Conservation (phyloP, 1,140 invertebrate species). For the Euwallacea fornicatus region DNA sequence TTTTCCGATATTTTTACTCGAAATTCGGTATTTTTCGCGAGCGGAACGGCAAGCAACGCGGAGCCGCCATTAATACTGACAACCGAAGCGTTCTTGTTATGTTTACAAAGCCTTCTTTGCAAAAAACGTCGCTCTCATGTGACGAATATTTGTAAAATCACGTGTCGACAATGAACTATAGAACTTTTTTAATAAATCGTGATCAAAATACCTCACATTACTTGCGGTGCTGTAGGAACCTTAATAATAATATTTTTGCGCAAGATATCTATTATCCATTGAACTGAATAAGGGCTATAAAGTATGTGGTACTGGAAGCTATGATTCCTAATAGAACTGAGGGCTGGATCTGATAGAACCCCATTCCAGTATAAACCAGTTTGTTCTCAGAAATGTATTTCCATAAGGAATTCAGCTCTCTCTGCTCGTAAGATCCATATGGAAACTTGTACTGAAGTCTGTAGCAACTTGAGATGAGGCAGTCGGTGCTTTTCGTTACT, state of each 20-base stretch:
- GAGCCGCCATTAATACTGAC: too few species aligned
- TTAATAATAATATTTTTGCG: conserved; percentile 1
- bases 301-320: conserved; percentile 15
- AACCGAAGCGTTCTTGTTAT: too few species aligned
- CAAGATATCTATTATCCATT: not conserved
- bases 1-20: too few species aligned
- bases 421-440: conserved; percentile 12
- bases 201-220: too few species aligned
- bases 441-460: conserved; percentile 12
- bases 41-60: too few species aligned
- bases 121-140: too few species aligned
- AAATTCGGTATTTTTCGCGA: too few species aligned
- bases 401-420: conserved; percentile 7
- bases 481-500: conserved; percentile 9
- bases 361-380: conserved; percentile 13
- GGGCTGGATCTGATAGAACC: conserved; percentile 15
- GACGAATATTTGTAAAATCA: too few species aligned
- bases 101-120: too few species aligned
- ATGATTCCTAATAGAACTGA: conserved; percentile 11
- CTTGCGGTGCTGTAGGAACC: too few species aligned
- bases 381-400: conserved; percentile 15
- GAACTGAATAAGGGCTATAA: conserved; percentile 27
- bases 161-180: too few species aligned
- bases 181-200: too few species aligned
- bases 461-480: conserved; percentile 3